Base-by-base conservation (phyloP, 2,113 vertebrate genomes). In the Barnardius zonarius region DNA sequence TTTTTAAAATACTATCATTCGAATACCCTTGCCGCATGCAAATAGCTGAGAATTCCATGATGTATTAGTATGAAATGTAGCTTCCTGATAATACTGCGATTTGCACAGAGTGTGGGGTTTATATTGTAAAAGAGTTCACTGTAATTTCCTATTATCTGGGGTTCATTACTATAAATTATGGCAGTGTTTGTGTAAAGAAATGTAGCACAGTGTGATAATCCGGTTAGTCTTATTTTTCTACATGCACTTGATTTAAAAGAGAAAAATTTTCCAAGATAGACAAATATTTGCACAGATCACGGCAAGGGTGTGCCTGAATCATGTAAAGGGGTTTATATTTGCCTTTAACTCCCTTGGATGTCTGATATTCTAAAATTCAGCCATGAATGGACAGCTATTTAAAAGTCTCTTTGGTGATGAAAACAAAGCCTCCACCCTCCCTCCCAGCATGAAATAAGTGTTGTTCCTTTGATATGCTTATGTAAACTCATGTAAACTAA, bases 1-100 rank as follows among this genome's bases (percentile, higher is more conserved):
- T 96, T 97, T 97, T 97, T 95, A 96, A 98, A 93, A 94, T 76
- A 91, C 44, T 92, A 73, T 28, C 51, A 83, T 67, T 88, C 62
- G 61, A 95, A 79, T 96, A 83, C 24, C 33, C 73, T 93, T 92
- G 41, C 86, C 86, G 44, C 62, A 83, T 94, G 68, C 75, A 90
- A 94, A 97, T 54, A 84, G 16, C 67, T 87, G 67, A 78, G 59
- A 96, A 93, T 37, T 52, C 74, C 1, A 1, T 74, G 83, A 57
- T 3, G n/a, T 62, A 90, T 62, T 62, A 86, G 92, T 9, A 8
- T 95, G 78, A 93, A 93, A 91, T 57, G 18, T 4, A 17, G 39
- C 83, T 96, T 95, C 52, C 68, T 85, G 83, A 80, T 66, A 96
- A 81, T 52, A 62, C 17, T 57, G 30, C 23, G 83, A 55, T 86